Evolutionary conservation across 2,797 vertebrate species (phyloP), one percentile per base, ranked within the genome.

Genomic region (Crocidura indochinensis): DNA sequence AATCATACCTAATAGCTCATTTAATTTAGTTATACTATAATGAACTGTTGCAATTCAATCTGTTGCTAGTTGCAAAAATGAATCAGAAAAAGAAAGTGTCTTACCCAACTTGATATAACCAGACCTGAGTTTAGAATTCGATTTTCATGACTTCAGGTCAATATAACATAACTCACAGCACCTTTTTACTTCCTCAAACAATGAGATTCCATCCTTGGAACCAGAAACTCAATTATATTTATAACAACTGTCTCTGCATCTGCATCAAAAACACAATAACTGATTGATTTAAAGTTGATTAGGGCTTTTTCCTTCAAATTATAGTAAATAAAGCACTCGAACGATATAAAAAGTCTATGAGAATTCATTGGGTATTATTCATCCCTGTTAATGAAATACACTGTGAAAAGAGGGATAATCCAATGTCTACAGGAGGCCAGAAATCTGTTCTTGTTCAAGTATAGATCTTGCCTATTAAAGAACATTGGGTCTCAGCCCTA

Each of bases 401-500:
- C 44, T 47, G 24, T 69, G 31, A 91, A 88, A 95, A 87, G 26
- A 92, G 64, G 53, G 68, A 79, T 53, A 91, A 85, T 67, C 80
- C 93, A 72, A 8, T 0, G 12, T 85, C 67, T 92, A 27, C 20
- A 90, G 78, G 77, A 94, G 51, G 65, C 31, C 83, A 90, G 56
- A 93, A 93, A 77, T 44, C 85, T 91, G 88, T 49, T 91, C 86
- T 85, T 74, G 27, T 60, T 90, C 90, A 84, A 94, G 78, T 75
- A 73, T 77, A 76, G 85, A 93, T 72, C 65, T 86, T 91, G 91
- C 60, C 88, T 93, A 90, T 88, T 95, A 85, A 88, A 93, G 87
- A 93, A 95, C 87, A 97, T 78, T 75, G 92, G 82, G 84, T 82
- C 82, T 91, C 90, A 87, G 86, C 72, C 93, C 90, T 82, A 94